Evolutionary conservation across 2,888 invertebrate genomes (phyloP).

Genomic region (Blomia tropicalis): DNA sequence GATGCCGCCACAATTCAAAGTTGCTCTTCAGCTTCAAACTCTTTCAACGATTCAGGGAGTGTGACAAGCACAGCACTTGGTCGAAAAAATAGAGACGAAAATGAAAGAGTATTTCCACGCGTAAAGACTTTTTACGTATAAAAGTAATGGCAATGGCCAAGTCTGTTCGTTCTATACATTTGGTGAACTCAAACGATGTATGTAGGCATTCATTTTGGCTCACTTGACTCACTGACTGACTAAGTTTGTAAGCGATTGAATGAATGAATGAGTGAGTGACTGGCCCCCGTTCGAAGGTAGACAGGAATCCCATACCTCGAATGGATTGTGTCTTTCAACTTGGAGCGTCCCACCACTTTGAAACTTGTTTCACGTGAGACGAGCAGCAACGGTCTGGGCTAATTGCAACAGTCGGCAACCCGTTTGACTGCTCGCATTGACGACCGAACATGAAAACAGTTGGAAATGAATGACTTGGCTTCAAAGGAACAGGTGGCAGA

Average conservation of each 20-base stretch:
- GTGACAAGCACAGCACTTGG: no score
- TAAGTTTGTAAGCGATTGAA: no score
- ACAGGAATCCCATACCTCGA: constrained; percentile 6
- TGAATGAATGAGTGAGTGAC: background rate
- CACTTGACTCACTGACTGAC: background rate
- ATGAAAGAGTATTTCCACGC: background rate
- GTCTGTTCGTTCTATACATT: no score
- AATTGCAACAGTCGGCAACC: constrained; percentile 8
- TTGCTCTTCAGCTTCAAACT: no score
- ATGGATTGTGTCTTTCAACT: background rate
- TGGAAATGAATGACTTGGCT: background rate
- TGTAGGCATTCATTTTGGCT: constrained; percentile 10
- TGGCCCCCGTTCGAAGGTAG: background rate
- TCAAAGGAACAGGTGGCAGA: no score
- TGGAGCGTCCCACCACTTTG: no score
- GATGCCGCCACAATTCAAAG: no score
- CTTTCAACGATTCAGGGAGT: no score
- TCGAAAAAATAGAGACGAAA: background rate
- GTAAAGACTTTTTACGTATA: no score
- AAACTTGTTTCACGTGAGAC: background rate
- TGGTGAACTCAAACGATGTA: background rate
- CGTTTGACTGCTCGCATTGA: constrained; percentile 8
- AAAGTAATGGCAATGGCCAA: no score
- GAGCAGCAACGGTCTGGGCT: background rate
- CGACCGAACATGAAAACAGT: constrained; percentile 5